A percentile compares a stretch with the other conserved stretches of the same genome.
Conservation (phyloP, 2,888 invertebrate genomes). For the Ophraella communa region DNA sequence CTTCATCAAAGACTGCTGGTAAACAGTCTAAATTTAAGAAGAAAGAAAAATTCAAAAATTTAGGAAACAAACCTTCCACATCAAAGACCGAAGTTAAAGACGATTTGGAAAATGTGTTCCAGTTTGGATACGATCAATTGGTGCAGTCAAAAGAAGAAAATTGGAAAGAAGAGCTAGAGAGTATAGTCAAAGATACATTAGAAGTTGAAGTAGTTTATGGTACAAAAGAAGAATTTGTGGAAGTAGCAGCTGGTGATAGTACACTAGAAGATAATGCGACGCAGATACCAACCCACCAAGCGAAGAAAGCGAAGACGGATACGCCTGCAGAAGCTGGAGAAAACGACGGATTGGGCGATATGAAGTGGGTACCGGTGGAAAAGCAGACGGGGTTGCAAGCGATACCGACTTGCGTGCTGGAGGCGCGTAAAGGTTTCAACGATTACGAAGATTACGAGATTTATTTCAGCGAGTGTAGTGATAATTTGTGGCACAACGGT, state of each 20-base stretch:
- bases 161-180: conserved; percentile 38
- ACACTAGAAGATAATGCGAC: not conserved
- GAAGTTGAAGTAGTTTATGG: conserved; percentile 4
- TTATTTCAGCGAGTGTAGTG: conserved; percentile 50
- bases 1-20: conserved; percentile 5
- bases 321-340: not conserved
- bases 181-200: not conserved
- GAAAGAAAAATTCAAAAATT: no score
- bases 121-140: conserved; percentile 48
- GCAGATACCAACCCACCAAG: not conserved
- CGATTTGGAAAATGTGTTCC: conserved; percentile 50
- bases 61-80: not conserved
- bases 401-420: not conserved
- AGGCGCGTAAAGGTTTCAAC: not conserved
- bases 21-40: no score
- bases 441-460: conserved; percentile 5
- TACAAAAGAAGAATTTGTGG: conserved; percentile 18
- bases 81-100: conserved; percentile 2
- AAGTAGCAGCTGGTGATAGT: not conserved
- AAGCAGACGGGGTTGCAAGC: not conserved
- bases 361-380: conserved; percentile 46
- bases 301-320: not conserved
- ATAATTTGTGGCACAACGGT: conserved; percentile 48
- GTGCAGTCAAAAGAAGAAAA: conserved; percentile 36
- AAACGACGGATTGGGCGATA: conserved; percentile 23